Base-by-base conservation (phyloP, 2,888 invertebrate species). In the Diarsia dahlii region DNA sequence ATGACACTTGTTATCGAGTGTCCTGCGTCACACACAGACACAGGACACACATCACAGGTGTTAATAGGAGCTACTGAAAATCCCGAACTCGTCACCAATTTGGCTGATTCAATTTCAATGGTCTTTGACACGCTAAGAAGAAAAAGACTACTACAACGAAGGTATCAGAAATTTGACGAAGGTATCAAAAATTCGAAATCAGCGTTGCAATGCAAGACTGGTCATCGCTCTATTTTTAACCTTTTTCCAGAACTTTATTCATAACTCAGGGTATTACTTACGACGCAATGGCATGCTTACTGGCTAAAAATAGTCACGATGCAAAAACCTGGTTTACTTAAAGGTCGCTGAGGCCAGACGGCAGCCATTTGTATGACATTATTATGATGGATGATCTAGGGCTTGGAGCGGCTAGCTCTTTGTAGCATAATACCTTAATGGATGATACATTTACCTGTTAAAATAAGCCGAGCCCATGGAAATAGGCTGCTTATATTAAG, bases 291-390 rank as follows among this genome's bases (percentile, higher is more conserved):
- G 65, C 69, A 66, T 66, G 69, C 54, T 69, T 63, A 56, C 50
- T 0, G 45, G n/a, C 56, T 68, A 56, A 82, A 80, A 83, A 78
- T 83, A 80, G 64, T 18, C 52, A n/a, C 50, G 68, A 45, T 71
- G 83, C 71, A 71, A 80, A 82, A 83, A 83, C 78, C 79, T 71
- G 71, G 79, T 78, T 78, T 78, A 60, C 78, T 50, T 64, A 78
- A 78, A 71, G 83, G 83, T 83, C 71, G 46, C 10, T 20, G 23
- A 82, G 77, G 71, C 63, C 58, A 71, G 65, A 63, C 78, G 48
- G 48, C 71, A 64, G 58, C 39, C 71, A 70, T 69, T 82, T 54
- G 60, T 65, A 58, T 71, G 71, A 71, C 83, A 71, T 71, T 64
- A 82, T 54, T 71, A 54, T 82, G 63, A 78, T 80, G 12, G 78